Evolutionary conservation across 2,888 invertebrate genomes (phyloP).

Genomic region (Busseola fusca): DNA sequence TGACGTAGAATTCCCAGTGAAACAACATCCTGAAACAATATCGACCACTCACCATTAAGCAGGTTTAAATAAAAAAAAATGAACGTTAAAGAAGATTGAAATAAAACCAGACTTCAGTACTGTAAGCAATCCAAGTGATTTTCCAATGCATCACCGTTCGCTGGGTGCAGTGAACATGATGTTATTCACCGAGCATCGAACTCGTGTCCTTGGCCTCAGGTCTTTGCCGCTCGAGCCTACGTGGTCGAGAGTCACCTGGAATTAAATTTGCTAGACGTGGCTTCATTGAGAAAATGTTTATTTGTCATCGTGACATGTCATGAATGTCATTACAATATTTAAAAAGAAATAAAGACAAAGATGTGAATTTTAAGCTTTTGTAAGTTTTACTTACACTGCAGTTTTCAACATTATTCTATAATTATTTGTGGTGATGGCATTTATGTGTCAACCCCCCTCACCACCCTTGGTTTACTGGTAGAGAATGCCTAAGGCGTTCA

Average conservation of each 20-base stretch:
- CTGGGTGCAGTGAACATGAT: slow-evolving; percentile 65
- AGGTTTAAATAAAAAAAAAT: not conserved
- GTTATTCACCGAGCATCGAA: slow-evolving; percentile 72
- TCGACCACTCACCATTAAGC: not conserved
- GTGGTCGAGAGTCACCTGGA: slow-evolving; percentile 40
- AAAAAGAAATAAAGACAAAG: not conserved
- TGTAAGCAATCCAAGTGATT: slow-evolving; percentile 55
- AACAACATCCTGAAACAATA: not conserved
- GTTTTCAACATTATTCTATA: slow-evolving; percentile 36
- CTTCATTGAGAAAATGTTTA: not conserved
- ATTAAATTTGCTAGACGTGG: slow-evolving; percentile 47
- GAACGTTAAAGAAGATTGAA: slow-evolving; percentile 4
- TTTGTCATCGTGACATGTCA: too few relatives aligned
- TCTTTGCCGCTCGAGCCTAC: slow-evolving; percentile 65
- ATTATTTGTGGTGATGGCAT: not conserved
- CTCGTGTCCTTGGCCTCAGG: slow-evolving; percentile 70
- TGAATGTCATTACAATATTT: not conserved
- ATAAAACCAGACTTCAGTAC: slow-evolving; percentile 53
- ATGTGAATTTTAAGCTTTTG: not conserved
- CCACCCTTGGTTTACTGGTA: too few relatives aligned
- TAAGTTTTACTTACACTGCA: not conserved
- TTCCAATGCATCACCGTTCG: slow-evolving; percentile 61
- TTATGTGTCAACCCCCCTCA: not conserved
- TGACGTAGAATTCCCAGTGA: not conserved
- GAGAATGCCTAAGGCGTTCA: too few relatives aligned